Evolutionary conservation across 2,797 vertebrate genomes (phyloP), one percentile per base, ranked within the genome.

Genomic region (Malurus leucopterus): DNA sequence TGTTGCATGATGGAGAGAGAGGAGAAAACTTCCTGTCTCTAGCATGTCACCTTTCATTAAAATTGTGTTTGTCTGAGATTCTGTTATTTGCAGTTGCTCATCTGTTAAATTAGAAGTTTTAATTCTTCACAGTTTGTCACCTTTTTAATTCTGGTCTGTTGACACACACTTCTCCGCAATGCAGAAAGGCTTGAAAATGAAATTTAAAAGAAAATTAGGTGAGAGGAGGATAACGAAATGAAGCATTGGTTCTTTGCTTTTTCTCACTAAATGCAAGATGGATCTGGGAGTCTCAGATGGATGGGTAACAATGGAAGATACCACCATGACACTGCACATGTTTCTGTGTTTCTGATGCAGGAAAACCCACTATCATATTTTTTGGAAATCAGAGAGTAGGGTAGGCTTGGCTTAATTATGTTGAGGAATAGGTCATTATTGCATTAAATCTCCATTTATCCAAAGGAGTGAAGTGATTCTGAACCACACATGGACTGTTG

Each of bases 91-190:
- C 96, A 96, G 82, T 95, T 95, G 91, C 94, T 97, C 97, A 95
- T 96, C 96, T 97, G 96, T 97, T 97, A 97, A 97, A 97, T 97
- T 97, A 95, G 93, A 97, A 97, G 92, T 96, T 96, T 96, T 96
- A 97, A 96, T 97, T 97, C 95, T 96, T 97, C 95, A 96, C 96
- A 96, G 93, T 97, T 96, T 97, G 94, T 93, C 95, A 96, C 95
- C 94, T 96, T 96, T 97, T 96, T 92, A 96, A 96, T 96, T 97
- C 91, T 94, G 87, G 54, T 94, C 86, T 94, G 91, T 96, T 95
- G 95, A 96, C 92, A 95, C 81, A 73, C 41, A 73, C 74, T 94
- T 95, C 81, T 88, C 21, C 34, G 81, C 79, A 95, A 89, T 82
- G 73, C 59, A 89, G 87, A 83, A 94, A 94, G 91, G 76, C 44